These are phyloP conservation scores for Isurus oxyrinchus DNA, from an alignment of 2,113 vertebrate genomes.

Conservation along the genomic window DNA sequence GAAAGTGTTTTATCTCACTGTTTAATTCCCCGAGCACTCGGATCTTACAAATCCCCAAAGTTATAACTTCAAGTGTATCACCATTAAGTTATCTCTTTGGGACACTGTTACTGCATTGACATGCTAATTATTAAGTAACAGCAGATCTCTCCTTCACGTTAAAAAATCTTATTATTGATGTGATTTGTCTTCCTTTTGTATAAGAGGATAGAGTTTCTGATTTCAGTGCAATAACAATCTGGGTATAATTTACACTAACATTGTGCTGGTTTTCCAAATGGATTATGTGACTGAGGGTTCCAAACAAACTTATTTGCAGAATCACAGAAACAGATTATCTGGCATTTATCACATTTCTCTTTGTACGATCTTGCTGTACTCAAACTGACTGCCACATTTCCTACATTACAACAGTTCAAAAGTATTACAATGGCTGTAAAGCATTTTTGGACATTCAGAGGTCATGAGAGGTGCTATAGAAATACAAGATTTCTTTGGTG, in stretches of 20 bases:
- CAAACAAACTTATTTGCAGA: too few species aligned
- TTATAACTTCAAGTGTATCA: not conserved
- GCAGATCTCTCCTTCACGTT: not conserved
- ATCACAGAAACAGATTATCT: too few species aligned
- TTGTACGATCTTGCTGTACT: too few species aligned
- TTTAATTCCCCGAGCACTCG: not conserved
- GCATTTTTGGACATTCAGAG: too few species aligned
- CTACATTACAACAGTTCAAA: too few species aligned
- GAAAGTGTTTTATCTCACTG: not conserved
- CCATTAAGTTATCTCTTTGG: not conserved
- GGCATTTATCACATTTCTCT: too few species aligned
- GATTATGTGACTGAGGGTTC: not conserved
- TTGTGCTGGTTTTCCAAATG: not conserved
- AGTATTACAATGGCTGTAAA: too few species aligned
- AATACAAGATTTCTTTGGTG: too few species aligned
- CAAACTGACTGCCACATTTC: too few species aligned
- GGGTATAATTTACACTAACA: not conserved
- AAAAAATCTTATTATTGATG: not conserved
- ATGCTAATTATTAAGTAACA: not conserved
- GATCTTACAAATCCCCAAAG: not conserved
- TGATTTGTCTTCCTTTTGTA: not conserved
- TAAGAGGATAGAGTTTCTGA: not conserved
- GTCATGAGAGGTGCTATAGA: too few species aligned
- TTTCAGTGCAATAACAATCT: not conserved
- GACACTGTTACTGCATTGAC: not conserved